Base-by-base conservation (phyloP, 2,113 vertebrate genomes). In the Plestiodon gilberti region DNA sequence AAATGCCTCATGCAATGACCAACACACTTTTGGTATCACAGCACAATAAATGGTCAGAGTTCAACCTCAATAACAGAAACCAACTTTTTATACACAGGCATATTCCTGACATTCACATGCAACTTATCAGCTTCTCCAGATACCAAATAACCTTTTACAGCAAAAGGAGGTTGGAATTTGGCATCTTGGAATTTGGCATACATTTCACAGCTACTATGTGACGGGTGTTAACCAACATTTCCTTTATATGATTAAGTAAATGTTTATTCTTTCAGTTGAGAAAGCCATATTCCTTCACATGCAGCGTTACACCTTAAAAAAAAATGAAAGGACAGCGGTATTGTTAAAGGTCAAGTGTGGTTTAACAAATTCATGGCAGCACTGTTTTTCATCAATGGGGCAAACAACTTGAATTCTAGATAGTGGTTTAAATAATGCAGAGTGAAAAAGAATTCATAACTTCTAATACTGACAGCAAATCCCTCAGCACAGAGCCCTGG, bases 211-310 rank as follows among this genome's bases (percentile, higher is more conserved):
- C 48, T 86, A 61, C 71, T 85, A 93, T 93, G 91, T 90, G 83
- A 69, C 93, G 87, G 93, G 94, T 7, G 61, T 94, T 89, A 87
- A 85, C 92, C 73, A 84, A 94, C 84, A 93, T 93, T 92, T 95
- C 90, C 88, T 93, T 78, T 90, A 86, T 81, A 90, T 90, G 65
- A 81, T 91, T 88, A 82, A 93, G 91, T 88, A 90, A 94, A 77
- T 17, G 62, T 76, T 80, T 78, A 8, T n/a, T 67, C n/a, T 64
- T 1, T n/a, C 70, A 69, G n/a, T 80, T 35, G 25, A 30, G 59
- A 1, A 85, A 22, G 57, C 30, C 10, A 43, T 23, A 86, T 43
- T 61, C 65, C 43, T 28, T 33, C 22, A 57, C 7, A 4, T 59
- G 35, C 76, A 61, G 52, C 43, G 10, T 28, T 28, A 14, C 3